These are phyloP conservation scores for Palythoa grandis DNA, from an alignment of 92 coral and sea anemone genomes.

Conservation along the genomic window DNA sequence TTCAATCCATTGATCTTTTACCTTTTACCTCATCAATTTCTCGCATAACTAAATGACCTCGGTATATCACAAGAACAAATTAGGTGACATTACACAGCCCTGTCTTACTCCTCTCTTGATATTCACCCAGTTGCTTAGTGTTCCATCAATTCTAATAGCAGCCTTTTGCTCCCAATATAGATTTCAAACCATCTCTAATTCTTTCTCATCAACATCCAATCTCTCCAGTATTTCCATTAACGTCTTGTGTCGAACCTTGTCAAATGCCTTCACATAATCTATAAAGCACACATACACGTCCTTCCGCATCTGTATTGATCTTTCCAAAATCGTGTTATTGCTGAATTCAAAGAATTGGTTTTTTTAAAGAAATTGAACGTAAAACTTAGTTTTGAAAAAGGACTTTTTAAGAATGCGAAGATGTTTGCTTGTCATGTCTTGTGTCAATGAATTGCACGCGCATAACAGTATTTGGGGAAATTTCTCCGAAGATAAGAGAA, in stretches of 20 bases:
- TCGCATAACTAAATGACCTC: neutral
- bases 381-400: too few relatives aligned
- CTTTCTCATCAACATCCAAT: too few relatives aligned
- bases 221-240: neutral
- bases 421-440: too few relatives aligned
- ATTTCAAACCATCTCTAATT: too few relatives aligned
- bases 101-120: neutral
- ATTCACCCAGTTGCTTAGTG: neutral
- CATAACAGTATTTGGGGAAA: too few relatives aligned
- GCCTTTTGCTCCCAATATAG: too few relatives aligned
- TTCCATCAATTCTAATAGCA: neutral
- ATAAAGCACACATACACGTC: slow-evolving; percentile 2
- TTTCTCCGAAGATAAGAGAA: too few relatives aligned
- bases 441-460: too few relatives aligned
- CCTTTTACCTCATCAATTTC: neutral
- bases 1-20: neutral
- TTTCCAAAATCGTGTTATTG: neutral
- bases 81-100: neutral
- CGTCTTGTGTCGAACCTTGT: neutral
- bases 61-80: neutral
- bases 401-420: too few relatives aligned
- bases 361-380: too few relatives aligned
- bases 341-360: too few relatives aligned
- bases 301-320: neutral
- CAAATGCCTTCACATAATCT: neutral